Evolutionary conservation across 2,113 vertebrate genomes (phyloP), one percentile per base, ranked within the genome.

Genomic region (Sciurus niger): DNA sequence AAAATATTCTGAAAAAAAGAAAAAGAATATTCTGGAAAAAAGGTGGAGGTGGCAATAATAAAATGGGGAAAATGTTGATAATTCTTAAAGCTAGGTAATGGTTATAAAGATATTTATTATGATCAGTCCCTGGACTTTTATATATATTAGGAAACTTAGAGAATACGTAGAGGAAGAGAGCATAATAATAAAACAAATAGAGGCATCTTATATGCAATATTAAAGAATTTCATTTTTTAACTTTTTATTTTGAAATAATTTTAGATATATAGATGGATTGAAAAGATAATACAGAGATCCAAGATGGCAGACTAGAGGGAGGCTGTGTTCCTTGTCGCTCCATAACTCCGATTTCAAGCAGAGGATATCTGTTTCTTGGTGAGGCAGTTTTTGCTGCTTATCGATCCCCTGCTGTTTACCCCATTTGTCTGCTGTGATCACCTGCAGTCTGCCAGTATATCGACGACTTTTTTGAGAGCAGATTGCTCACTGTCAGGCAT

Each of bases 191-290:
- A 68, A 16, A 74, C 20, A 80, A 43, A 88, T 28, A 84, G 58
- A 87, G 48, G 24, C 30, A 72, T 51, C 34, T 94, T 67, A 32
- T 37, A 76, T 78, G 43, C 53, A 20, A 83, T 73, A 13, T 43
- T 37, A 87, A 93, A 25, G 63, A 88, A 83, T 9, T 91, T 87
- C 13, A 51, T 58, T 79, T 85, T 78, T 60, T 24, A 77, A 88
- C 58, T 76, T 73, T 89, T n/a, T 70, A 90, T 68, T 80, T 73
- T 76, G 48, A 90, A 87, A 82, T 76, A 53, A 53, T 83, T 95
- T 94, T 90, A 60, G 58, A 8, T 25, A 1, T 5, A 60, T 60
- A 60, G 72, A 60, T 85, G 34, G 72, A 28, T 68, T 68, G 40
- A 28, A 88, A 88, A 95, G 43, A 73, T 20, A 87, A 30, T 37